A percentile compares a stretch with the other conserved stretches of the same genome.
Evolutionary conservation across 1,140 invertebrate species (phyloP).

Genomic region (Drosophila repleta): DNA sequence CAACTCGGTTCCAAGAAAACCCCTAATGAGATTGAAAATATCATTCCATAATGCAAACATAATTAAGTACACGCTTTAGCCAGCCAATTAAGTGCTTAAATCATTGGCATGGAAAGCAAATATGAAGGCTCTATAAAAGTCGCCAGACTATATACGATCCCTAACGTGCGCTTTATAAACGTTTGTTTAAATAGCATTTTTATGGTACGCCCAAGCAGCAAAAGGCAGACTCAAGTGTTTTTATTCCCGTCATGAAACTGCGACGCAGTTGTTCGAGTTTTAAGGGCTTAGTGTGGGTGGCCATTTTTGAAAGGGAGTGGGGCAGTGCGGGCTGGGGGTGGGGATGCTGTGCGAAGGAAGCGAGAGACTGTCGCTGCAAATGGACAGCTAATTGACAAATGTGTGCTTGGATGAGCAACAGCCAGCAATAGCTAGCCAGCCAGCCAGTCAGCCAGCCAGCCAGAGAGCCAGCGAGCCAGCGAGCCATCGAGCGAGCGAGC

Average conservation of each 20-base stretch:
- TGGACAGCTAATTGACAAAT: constrained; percentile 68
- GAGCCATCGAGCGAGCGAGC: background rate
- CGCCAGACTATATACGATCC: background rate
- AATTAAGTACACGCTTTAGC: background rate
- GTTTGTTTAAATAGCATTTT: constrained; percentile 6
- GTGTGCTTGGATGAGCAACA: constrained; percentile 26
- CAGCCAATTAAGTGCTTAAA: background rate
- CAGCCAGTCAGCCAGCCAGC: background rate
- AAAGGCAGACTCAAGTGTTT: background rate
- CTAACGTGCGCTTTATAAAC: background rate
- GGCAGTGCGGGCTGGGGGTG: background rate
- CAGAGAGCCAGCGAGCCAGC: background rate
- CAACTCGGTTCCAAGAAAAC: no score
- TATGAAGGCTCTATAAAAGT: no score
- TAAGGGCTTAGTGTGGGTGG: background rate
- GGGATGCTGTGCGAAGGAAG: background rate
- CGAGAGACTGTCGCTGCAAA: constrained; percentile 29
- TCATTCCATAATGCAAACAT: no score
- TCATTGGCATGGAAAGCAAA: constrained; percentile 1
- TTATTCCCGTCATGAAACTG: constrained; percentile 3
- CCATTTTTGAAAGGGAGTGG: background rate
- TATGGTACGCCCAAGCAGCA: background rate
- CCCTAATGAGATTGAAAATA: background rate
- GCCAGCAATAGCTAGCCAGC: background rate
- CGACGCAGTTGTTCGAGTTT: constrained; percentile 16